Percentiles rank a stretch among this genome's conserved stretches.
Evolutionary conservation across 2,797 vertebrate genomes (phyloP).

Genomic region (Brachyrhaphis roseni): DNA sequence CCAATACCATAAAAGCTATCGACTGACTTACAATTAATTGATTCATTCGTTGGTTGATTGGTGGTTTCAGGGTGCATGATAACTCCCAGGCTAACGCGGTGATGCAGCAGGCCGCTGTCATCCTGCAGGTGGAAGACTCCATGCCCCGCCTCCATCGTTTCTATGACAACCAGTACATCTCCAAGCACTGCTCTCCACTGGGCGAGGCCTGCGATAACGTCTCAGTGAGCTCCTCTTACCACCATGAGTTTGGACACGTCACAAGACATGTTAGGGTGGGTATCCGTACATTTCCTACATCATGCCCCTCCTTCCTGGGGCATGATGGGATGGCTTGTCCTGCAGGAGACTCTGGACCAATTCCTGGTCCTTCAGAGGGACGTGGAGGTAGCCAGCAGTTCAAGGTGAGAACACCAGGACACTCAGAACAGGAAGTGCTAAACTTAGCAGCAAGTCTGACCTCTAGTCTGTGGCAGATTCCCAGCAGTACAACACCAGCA

Average conservation of each 20-base stretch:
- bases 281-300: background rate
- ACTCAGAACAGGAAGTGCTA: background rate
- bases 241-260: constrained; percentile 55
- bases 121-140: constrained; percentile 76
- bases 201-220: constrained; percentile 49
- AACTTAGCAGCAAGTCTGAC: background rate
- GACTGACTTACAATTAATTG: background rate
- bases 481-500: constrained; percentile 2
- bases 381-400: background rate
- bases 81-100: constrained; percentile 73
- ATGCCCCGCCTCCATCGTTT: constrained; percentile 65
- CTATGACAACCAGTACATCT: constrained; percentile 68
- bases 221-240: constrained; percentile 42
- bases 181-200: constrained; percentile 61
- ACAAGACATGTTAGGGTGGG: constrained; percentile 68
- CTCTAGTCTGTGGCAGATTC: constrained; percentile 9
- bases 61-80: constrained; percentile 67
- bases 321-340: constrained; percentile 12
- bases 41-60: background rate
- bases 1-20: background rate
- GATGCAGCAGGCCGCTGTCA: constrained; percentile 76
- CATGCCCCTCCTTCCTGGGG: background rate
- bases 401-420: constrained; percentile 27
- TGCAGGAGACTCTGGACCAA: constrained; percentile 71
- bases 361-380: constrained; percentile 67